Percentiles rank a stretch among this genome's conserved stretches.
Evolutionary conservation across 2,113 vertebrate genomes (phyloP).

Genomic region (Psettodes erumei): DNA sequence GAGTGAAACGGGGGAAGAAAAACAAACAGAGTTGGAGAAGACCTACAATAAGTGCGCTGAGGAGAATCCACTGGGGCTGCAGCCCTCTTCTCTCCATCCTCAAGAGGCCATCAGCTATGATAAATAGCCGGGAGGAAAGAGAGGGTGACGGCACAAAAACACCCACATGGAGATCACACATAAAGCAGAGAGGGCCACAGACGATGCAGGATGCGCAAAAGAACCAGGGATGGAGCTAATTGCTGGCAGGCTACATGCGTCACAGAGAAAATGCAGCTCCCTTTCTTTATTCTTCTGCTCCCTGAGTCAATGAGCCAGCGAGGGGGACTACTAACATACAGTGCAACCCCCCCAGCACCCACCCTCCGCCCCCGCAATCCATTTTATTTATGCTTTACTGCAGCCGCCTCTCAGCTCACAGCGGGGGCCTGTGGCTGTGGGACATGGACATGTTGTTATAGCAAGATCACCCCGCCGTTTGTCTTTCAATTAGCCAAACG

Average conservation of each 20-base stretch:
- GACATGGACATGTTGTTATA: constrained; percentile 65
- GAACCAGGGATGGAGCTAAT: constrained; percentile 35
- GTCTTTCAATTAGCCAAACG: constrained; percentile 79
- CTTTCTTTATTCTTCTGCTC: constrained; percentile 39
- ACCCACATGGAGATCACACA: constrained; percentile 44
- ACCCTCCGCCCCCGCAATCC: constrained; percentile 53
- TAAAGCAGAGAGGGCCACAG: constrained; percentile 23
- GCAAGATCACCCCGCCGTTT: constrained; percentile 70
- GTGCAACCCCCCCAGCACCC: constrained; percentile 15
- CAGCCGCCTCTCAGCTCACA: constrained; percentile 55
- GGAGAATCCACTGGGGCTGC: constrained; percentile 35
- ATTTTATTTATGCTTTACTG: constrained; percentile 78
- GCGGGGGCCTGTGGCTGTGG: constrained; percentile 32
- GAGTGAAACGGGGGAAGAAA: constrained; percentile 17
- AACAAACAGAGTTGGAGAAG: constrained; percentile 47
- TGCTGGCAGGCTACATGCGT: constrained; percentile 46
- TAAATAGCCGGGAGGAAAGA: constrained; percentile 58
- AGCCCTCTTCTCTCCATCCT: constrained; percentile 22
- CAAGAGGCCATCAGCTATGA: constrained; percentile 52
- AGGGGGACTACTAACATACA: constrained; percentile 28
- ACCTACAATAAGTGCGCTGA: constrained; percentile 11
- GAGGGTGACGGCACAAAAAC: constrained; percentile 37
- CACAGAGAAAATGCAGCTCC: constrained; percentile 52
- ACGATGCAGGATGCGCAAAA: constrained; percentile 20
- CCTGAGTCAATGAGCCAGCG: constrained; percentile 73